Percentiles rank a stretch among this genome's conserved stretches.
Evolutionary conservation across 2,888 invertebrate species (phyloP).

Genomic region (Kryphioiulus occultus): DNA sequence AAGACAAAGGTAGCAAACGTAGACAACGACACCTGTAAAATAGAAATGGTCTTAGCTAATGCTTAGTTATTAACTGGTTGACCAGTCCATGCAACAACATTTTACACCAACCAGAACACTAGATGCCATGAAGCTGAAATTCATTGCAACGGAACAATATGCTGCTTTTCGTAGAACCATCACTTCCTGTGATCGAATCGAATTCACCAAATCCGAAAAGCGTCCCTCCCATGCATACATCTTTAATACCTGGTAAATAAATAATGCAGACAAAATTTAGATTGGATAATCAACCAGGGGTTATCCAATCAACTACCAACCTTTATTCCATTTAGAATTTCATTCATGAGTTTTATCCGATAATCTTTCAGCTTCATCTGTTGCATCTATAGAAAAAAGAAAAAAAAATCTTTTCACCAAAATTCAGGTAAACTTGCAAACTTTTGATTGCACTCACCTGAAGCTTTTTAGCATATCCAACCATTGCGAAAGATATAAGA

Average conservation of each 20-base stretch:
- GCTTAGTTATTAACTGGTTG: not conserved
- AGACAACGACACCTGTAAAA: slow-evolving; percentile 53
- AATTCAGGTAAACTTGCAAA: not conserved
- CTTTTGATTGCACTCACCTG: slow-evolving; percentile 46
- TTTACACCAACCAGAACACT: slow-evolving; percentile 40
- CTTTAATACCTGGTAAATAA: slow-evolving; percentile 62
- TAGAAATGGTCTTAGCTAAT: not conserved
- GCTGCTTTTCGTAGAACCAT: slow-evolving; percentile 58
- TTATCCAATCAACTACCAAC: slow-evolving; percentile 49
- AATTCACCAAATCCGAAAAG: slow-evolving; percentile 52
- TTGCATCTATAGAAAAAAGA: slow-evolving; percentile 41
- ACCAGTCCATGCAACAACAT: not conserved
- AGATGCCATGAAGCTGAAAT: slow-evolving; percentile 54
- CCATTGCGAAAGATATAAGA: slow-evolving; percentile 55
- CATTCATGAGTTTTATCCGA: slow-evolving; percentile 62
- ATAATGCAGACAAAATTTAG: not conserved
- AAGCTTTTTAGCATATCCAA: slow-evolving; percentile 47
- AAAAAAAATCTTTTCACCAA: not conserved
- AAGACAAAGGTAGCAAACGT: slow-evolving; percentile 66
- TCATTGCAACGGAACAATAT: slow-evolving; percentile 58
- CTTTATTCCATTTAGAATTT: slow-evolving; percentile 62
- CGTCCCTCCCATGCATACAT: slow-evolving; percentile 68
- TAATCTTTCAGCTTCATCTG: slow-evolving; percentile 62
- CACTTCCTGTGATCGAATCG: slow-evolving; percentile 62
- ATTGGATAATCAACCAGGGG: not conserved